These are phyloP conservation scores for Hylomyscus alleni DNA, from an alignment of 2,797 vertebrate genomes.

Conservation along the genomic window DNA sequence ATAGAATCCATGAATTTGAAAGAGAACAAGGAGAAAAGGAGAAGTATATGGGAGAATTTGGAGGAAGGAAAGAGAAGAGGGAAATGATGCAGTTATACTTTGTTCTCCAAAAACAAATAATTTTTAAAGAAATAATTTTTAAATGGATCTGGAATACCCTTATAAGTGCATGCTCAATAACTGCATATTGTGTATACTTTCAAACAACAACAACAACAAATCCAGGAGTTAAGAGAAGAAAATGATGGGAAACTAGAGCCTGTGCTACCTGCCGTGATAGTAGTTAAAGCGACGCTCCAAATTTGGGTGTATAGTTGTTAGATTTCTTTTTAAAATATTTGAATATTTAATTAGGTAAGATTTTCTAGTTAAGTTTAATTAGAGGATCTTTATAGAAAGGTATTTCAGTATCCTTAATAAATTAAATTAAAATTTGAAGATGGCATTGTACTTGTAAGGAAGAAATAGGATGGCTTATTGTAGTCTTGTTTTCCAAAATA, in stretches of 20 bases:
- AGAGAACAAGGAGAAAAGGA: not conserved
- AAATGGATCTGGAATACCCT: not conserved
- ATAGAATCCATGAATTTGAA: not conserved
- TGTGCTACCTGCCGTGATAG: not conserved
- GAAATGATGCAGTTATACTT: not conserved
- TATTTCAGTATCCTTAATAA: constrained; percentile 35
- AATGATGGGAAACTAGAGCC: not conserved
- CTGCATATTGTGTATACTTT: not conserved
- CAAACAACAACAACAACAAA: not conserved
- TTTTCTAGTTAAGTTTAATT: constrained; percentile 26
- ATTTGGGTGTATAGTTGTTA: not conserved
- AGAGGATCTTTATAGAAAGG: not conserved
- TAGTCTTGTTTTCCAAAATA: not conserved
- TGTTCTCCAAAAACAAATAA: not conserved
- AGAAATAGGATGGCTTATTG: constrained; percentile 10
- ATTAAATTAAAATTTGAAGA: constrained; percentile 17
- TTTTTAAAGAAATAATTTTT: not conserved
- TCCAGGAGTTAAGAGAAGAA: not conserved
- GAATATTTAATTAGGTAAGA: not conserved
- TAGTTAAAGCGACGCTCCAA: not conserved
- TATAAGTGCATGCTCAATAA: not conserved
- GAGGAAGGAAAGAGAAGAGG: not conserved
- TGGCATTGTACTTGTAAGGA: constrained; percentile 32
- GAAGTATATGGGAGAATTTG: not conserved
- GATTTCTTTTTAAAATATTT: constrained; percentile 31